These are phyloP conservation scores for Cephus nigrinus DNA, from an alignment of 2,888 invertebrate genomes.

Conservation along the genomic window DNA sequence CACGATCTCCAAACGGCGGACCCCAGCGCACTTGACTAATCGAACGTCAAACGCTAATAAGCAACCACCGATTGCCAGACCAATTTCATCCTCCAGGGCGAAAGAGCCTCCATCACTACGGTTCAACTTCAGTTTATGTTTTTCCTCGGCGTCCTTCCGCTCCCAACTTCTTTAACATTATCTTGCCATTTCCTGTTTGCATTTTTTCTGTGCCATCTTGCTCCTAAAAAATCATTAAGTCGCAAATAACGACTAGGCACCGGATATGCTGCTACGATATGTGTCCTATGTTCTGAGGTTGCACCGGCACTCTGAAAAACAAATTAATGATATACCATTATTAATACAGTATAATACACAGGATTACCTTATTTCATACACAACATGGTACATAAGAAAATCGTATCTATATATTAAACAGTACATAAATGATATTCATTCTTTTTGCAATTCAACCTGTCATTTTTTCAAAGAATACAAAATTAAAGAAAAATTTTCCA, in stretches of 20 bases:
- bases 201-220: background rate
- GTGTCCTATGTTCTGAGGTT: background rate
- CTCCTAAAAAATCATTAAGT: background rate
- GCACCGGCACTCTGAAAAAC: background rate
- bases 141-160: background rate
- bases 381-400: background rate
- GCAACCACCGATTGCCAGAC: slow-evolving; percentile 57
- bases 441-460: background rate
- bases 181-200: background rate
- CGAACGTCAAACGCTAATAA: slow-evolving; percentile 65
- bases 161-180: background rate
- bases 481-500: background rate
- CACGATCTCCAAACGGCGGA: slow-evolving; percentile 44
- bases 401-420: background rate
- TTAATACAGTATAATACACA: background rate
- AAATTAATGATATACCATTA: background rate
- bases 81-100: slow-evolving; percentile 32
- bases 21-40: slow-evolving; percentile 58
- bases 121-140: background rate
- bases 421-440: background rate
- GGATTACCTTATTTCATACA: background rate
- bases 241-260: background rate
- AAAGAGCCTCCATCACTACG: background rate
- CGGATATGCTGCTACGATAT: background rate
- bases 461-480: background rate